Base-by-base conservation (phyloP, 2,797 vertebrate genomes). In the Artibeus jamaicensis region DNA sequence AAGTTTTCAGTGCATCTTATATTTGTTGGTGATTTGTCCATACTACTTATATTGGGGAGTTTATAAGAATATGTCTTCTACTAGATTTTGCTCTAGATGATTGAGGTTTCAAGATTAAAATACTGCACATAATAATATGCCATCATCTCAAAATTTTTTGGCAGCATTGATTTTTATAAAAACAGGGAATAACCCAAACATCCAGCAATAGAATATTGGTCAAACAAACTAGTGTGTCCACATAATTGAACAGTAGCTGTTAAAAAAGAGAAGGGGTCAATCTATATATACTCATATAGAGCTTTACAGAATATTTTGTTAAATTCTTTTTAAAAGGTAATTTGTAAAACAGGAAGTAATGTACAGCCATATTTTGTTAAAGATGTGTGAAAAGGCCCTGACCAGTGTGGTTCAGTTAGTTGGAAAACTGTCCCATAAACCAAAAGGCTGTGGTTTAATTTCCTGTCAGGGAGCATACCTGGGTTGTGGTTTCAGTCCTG, bases 1-100 rank as follows among this genome's bases (percentile, higher is more conserved):
- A 91, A 53, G 29, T 67, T 93, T 94, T 84, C 53, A 87, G 48
- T 68, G 9, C 34, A 34, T 83, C 44, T 68, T 91, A 16, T 79
- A 59, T 37, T 12, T 68, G 12, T 50, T 91, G 29, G 9, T 68
- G 46, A 81, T 79, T 62, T 85, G 26, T 87, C 39, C 24, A n/a
- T 14, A 65, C 32, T 29, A 42, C 26, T 94, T 87, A 84, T 42
- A 86, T 67, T 70, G 94, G 42, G 42, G 44, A 3, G 4, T 83
- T 82, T 53, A 77, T 82, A 53, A 86, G 57, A 86, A 44, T 89
- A 59, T 29, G 18, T 59, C 89, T 82, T n/a, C 29, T 67, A 73
- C 22, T 78, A 82, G 67, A n/a, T 86, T 94, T 82, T 93, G 22
- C 77, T 86, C 42, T 68, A 87, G 50, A 92, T 57, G 46, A 89